A percentile compares a stretch with the other conserved stretches of the same genome.
These are phyloP conservation scores for Eurois occulta DNA, from an alignment of 2,888 invertebrate genomes.

Conservation along the genomic window DNA sequence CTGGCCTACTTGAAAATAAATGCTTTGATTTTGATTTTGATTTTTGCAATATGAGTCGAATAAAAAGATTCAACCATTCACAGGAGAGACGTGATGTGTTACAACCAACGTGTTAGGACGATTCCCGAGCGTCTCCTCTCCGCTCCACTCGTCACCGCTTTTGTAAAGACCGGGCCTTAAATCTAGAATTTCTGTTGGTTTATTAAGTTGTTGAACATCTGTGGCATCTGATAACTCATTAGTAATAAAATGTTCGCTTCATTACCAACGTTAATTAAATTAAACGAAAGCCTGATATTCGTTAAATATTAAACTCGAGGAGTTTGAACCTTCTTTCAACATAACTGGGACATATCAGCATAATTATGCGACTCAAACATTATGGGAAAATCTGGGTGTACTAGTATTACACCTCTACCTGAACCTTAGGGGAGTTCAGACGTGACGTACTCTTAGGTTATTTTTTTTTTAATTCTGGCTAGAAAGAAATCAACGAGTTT, in stretches of 20 bases:
- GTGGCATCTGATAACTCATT: not conserved
- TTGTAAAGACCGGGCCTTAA: not conserved
- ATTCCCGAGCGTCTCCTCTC: not conserved
- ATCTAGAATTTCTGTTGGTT: not conserved
- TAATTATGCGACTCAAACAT: not conserved
- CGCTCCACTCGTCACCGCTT: not conserved
- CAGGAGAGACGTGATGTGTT: not conserved
- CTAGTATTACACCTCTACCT: not conserved
- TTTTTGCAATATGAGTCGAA: too few relatives aligned
- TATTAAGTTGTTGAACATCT: not conserved
- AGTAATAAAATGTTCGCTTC: not conserved
- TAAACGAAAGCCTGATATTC: not conserved
- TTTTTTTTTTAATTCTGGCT: not conserved
- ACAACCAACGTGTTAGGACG: not conserved
- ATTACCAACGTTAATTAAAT: not conserved
- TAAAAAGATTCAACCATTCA: not conserved
- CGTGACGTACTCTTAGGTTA: too few relatives aligned
- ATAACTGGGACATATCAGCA: not conserved
- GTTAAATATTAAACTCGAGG: not conserved
- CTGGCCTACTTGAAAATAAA: too few relatives aligned
- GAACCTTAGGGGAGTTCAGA: not conserved
- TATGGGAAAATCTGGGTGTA: not conserved
- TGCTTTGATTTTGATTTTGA: too few relatives aligned
- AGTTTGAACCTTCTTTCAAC: not conserved
- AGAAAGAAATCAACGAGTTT: too few relatives aligned